Percentiles rank a stretch among this genome's conserved stretches.
These are phyloP conservation scores for Patiria miniata DNA, from an alignment of 35 echinoderm and acorn worm species.

Conservation along the genomic window DNA sequence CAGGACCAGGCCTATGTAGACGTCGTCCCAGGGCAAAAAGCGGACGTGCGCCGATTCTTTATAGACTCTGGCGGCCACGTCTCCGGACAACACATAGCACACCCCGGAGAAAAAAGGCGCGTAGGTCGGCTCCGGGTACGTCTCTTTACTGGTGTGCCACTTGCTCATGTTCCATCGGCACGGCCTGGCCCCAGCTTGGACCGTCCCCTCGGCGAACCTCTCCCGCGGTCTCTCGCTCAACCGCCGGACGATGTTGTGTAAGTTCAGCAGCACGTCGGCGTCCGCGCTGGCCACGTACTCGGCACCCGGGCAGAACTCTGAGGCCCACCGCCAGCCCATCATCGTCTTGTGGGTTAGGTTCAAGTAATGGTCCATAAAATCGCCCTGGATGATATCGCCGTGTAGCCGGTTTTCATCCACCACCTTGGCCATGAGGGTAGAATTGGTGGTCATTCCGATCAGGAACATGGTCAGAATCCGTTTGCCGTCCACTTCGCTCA, in stretches of 20 bases:
- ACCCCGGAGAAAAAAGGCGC: constrained; percentile 59
- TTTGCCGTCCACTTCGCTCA: not conserved
- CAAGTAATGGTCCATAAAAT: constrained; percentile 71
- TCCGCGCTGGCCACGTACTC: constrained; percentile 82
- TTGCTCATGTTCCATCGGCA: constrained; percentile 24
- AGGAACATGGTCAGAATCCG: constrained; percentile 50
- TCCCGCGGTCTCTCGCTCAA: constrained; percentile 3
- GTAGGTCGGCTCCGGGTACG: constrained; percentile 50
- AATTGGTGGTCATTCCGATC: constrained; percentile 24
- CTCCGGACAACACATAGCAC: constrained; percentile 65
- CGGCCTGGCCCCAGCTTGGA: not conserved
- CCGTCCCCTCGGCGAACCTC: constrained; percentile 38
- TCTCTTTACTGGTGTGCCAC: constrained; percentile 41
- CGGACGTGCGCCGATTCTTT: constrained; percentile 19
- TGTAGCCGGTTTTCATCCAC: constrained; percentile 24
- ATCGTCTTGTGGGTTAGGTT: constrained; percentile 88
- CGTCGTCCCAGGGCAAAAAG: constrained; percentile 75
- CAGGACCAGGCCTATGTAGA: constrained; percentile 54
- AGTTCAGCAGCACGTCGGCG: constrained; percentile 68
- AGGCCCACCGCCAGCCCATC: constrained; percentile 89
- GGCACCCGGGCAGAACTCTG: constrained; percentile 58
- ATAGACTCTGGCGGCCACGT: constrained; percentile 60
- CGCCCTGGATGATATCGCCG: constrained; percentile 72
- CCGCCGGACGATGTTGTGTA: constrained; percentile 41
- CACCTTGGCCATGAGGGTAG: not conserved